Evolutionary conservation across 2,888 invertebrate genomes (phyloP).

Genomic region (Andrena praecox): DNA sequence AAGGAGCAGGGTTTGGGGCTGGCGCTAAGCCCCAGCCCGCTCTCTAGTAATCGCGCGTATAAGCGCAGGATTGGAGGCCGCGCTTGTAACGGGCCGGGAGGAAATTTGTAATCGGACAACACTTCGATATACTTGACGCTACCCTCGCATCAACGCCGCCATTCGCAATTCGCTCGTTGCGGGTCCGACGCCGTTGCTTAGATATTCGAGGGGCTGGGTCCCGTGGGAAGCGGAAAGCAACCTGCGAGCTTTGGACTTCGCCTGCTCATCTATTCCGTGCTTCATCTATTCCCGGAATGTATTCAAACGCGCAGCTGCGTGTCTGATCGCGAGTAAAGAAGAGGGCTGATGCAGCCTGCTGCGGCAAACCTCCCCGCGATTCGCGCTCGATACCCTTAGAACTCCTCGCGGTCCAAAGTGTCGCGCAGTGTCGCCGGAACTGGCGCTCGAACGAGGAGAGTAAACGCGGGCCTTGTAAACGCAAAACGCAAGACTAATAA

Average conservation of each 20-base stretch:
- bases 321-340: too few relatives aligned
- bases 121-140: constrained; percentile 69
- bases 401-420: too few relatives aligned
- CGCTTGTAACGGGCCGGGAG: constrained; percentile 56
- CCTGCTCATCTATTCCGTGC: background rate
- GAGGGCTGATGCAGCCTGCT: background rate
- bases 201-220: background rate
- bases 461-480: background rate
- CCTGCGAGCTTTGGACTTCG: background rate
- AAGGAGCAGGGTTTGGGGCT: constrained; percentile 60
- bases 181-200: background rate
- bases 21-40: constrained; percentile 8
- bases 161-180: background rate
- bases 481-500: constrained; percentile 31
- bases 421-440: too few relatives aligned
- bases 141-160: constrained; percentile 29
- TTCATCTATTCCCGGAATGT: background rate
- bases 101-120: constrained; percentile 75
- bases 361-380: background rate
- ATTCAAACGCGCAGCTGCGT: background rate
- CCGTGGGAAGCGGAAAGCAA: constrained; percentile 25
- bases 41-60: constrained; percentile 51
- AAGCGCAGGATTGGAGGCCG: constrained; percentile 71
- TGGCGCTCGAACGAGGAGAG: background rate
- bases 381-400: too few relatives aligned